Evolutionary conservation across 2,888 invertebrate species (phyloP), one percentile per base, ranked within the genome.

Genomic region (Erpobdella octoculata): DNA sequence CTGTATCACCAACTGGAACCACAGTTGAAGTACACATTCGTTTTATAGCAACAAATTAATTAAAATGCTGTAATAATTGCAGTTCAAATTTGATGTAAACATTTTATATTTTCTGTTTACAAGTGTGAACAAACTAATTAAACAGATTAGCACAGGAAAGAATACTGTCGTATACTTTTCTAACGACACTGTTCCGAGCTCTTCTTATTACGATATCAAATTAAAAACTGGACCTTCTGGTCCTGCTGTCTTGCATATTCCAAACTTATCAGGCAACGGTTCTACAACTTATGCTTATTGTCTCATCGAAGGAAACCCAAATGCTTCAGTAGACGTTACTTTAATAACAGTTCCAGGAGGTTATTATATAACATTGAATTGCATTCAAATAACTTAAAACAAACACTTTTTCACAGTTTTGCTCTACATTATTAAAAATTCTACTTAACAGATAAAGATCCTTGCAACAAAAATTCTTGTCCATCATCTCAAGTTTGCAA

Each of bases 151-250:
- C 31, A 28, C 33, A 28, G 62, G 62, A 33, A 35, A 35, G 2
- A 35, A 62, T 18, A n/a, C 33, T 6, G 12, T 31, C 8, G 31
- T 35, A n/a, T 62, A 62, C 31, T 62, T 62, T 21, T 62, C 62
- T 35, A 62, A 62, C 62, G 25, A 8, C 15, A 62, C 62, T 35
- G 28, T n/a, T 35, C 62, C 62, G 9, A 62, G 33, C 9, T 62
- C 62, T 62, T 62, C 62, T 12, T 62, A 33, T 35, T 35, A 62
- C 35, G 62, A 62, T 6, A n/a, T 28, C 33, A 62, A 62, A 35
- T 62, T 62, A 33, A 1, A 62, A 6, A 28, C 12, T n/a, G 35
- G 33, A 5, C 33, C 31, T 12, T 41, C n/a, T 35, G 18, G 6
- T n/a, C 62, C 62, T 33, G 35, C 31, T 62, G n/a, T 1, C n/a